A percentile compares a stretch with the other conserved stretches of the same genome.
phyloP scores from a whole-genome alignment of 2,113 vertebrate species.

The Neoarius graeffei region DNA sequence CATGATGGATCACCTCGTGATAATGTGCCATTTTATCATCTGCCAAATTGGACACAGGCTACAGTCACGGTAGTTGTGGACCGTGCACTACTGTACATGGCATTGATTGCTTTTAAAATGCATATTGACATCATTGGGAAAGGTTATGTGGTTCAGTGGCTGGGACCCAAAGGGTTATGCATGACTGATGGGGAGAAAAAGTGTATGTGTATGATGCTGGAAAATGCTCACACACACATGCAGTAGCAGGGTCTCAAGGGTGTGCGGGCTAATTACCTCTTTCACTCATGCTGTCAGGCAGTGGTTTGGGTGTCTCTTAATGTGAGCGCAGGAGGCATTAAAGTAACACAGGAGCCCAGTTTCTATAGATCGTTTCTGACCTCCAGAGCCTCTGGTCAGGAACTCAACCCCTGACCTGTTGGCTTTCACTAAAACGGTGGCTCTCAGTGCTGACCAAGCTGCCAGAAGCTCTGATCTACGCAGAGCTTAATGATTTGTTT shows the following conservation, averaged over 20 bases:
- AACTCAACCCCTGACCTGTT: constrained; percentile 45
- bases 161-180: constrained; percentile 38
- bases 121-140: constrained; percentile 55
- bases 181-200: constrained; percentile 51
- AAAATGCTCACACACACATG: constrained; percentile 48
- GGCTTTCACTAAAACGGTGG: constrained; percentile 27
- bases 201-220: constrained; percentile 10
- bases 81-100: constrained; percentile 38
- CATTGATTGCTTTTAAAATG: constrained; percentile 55
- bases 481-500: constrained; percentile 1
- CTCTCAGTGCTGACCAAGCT: constrained; percentile 2
- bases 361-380: constrained; percentile 50
- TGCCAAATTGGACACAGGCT: constrained; percentile 35
- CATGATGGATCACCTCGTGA: constrained; percentile 51
- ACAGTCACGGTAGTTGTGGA: constrained; percentile 42
- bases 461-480: neutral
- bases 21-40: constrained; percentile 55
- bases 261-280: constrained; percentile 56
- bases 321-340: constrained; percentile 57
- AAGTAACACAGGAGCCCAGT: constrained; percentile 57
- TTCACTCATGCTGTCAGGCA: constrained; percentile 61
- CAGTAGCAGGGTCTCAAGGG: constrained; percentile 54
- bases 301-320: constrained; percentile 60
- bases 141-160: constrained; percentile 50
- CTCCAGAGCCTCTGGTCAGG: constrained; percentile 34